Percentiles rank a stretch among this genome's conserved stretches.
Conservation (phyloP, 2,888 invertebrate genomes). For the Lepidocyrtoides sp. region DNA sequence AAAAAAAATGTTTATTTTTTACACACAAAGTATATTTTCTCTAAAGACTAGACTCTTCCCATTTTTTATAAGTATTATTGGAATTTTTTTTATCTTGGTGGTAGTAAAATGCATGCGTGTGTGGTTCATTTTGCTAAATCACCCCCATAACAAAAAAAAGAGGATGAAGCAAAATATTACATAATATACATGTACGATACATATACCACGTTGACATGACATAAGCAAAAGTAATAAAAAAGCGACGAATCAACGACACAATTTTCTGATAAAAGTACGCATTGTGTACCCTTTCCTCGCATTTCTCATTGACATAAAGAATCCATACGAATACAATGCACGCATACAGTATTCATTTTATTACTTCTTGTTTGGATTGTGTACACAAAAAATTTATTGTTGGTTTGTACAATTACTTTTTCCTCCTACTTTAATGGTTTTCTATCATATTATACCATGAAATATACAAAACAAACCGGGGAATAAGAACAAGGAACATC, state of each 20-base stretch:
- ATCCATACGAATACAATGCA: conserved; percentile 59
- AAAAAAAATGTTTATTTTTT: background rate
- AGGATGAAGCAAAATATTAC: conserved; percentile 14
- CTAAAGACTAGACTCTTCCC: too few relatives aligned
- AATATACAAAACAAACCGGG: background rate
- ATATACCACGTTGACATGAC: conserved; percentile 23
- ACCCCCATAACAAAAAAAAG: conserved; percentile 36
- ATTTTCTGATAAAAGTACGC: background rate
- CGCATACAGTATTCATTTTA: conserved; percentile 68
- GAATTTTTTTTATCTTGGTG: background rate
- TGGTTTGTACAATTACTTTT: background rate
- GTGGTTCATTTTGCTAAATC: background rate
- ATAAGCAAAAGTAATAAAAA: conserved; percentile 57
- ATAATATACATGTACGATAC: too few relatives aligned
- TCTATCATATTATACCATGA: background rate
- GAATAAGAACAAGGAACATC: too few relatives aligned
- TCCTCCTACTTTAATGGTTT: background rate
- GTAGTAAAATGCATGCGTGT: conserved; percentile 28
- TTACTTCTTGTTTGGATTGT: background rate
- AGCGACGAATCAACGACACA: conserved; percentile 39
- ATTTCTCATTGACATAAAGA: conserved; percentile 20
- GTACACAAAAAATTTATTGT: background rate
- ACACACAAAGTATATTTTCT: background rate
- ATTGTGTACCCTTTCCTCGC: conserved; percentile 21
- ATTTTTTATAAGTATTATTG: too few relatives aligned